These are phyloP conservation scores for Agrilus planipennis DNA, from an alignment of 1,140 invertebrate genomes.

Conservation along the genomic window DNA sequence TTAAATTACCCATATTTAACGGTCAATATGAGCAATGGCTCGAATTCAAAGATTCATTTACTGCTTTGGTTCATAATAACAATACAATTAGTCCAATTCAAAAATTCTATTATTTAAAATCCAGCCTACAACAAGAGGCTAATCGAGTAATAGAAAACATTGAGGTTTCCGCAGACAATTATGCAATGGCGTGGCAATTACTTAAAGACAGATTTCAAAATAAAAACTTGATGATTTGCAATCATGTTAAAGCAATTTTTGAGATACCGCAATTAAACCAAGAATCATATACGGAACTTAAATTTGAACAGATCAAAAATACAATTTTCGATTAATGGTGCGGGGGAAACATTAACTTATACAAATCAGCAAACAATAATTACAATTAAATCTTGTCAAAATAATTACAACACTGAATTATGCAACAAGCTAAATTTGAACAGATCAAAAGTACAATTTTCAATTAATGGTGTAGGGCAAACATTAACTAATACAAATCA, in stretches of 20 bases:
- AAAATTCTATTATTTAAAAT: conserved; percentile 26
- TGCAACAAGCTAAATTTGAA: too few species aligned
- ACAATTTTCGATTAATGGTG: too few species aligned
- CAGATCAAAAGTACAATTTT: too few species aligned
- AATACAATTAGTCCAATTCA: conserved; percentile 16
- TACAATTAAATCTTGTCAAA: too few species aligned
- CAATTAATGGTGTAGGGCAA: too few species aligned
- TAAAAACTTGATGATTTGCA: conserved; percentile 15
- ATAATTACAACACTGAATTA: too few species aligned
- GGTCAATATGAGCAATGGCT: conserved; percentile 25
- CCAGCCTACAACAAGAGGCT: conserved; percentile 19
- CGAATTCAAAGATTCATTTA: conserved; percentile 26
- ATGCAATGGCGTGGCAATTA: conserved; percentile 18
- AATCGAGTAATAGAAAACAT: conserved; percentile 14
- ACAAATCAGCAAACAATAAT: too few species aligned
- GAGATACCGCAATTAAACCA: not conserved
- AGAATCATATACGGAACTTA: not conserved
- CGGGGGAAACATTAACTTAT: too few species aligned
- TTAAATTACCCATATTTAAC: conserved; percentile 25
- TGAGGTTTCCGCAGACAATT: conserved; percentile 19
- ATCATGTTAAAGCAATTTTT: conserved; percentile 17
- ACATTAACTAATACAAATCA: too few species aligned
- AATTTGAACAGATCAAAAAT: too few species aligned
- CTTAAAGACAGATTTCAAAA: conserved; percentile 19
- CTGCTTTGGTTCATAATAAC: conserved; percentile 26